Evolutionary conservation across 1,140 invertebrate species (phyloP).

Genomic region (Anastrepha ludens): DNA sequence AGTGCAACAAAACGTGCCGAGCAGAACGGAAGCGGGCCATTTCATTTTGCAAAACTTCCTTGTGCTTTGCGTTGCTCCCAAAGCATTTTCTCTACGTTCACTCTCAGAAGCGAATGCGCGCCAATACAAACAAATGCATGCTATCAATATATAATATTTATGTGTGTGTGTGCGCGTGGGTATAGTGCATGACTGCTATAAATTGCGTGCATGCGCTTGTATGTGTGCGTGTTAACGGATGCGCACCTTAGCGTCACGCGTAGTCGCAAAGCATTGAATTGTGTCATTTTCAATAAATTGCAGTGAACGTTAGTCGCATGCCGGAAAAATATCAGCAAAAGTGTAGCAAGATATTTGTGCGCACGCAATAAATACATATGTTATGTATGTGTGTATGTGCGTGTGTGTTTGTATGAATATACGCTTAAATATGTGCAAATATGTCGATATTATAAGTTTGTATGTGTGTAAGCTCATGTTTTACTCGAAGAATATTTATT

Average conservation of each 20-base stretch:
- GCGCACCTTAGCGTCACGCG: slow-evolving; percentile 25
- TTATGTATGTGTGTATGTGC: background rate
- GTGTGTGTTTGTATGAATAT: too few relatives aligned
- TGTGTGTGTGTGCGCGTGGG: background rate
- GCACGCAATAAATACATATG: background rate
- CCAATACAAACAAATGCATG: background rate
- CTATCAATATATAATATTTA: background rate
- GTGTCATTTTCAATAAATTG: slow-evolving; percentile 41
- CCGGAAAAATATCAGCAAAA: background rate
- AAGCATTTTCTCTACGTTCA: background rate
- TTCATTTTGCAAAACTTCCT: slow-evolving; percentile 22
- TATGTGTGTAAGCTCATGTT: background rate
- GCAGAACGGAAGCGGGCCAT: slow-evolving; percentile 25
- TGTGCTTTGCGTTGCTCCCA: background rate
- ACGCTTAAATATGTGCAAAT: too few relatives aligned
- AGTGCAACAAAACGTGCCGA: slow-evolving; percentile 3
- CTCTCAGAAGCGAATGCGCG: background rate
- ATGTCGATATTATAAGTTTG: background rate
- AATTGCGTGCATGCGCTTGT: slow-evolving; percentile 2
- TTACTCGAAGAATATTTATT: background rate
- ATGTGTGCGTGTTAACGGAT: background rate
- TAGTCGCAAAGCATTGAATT: slow-evolving; percentile 33
- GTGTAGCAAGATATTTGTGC: background rate
- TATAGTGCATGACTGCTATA: slow-evolving; percentile 3
- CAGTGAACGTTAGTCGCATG: background rate